Conservation (phyloP, 1,140 invertebrate genomes). For the Drosophila persimilis region DNA sequence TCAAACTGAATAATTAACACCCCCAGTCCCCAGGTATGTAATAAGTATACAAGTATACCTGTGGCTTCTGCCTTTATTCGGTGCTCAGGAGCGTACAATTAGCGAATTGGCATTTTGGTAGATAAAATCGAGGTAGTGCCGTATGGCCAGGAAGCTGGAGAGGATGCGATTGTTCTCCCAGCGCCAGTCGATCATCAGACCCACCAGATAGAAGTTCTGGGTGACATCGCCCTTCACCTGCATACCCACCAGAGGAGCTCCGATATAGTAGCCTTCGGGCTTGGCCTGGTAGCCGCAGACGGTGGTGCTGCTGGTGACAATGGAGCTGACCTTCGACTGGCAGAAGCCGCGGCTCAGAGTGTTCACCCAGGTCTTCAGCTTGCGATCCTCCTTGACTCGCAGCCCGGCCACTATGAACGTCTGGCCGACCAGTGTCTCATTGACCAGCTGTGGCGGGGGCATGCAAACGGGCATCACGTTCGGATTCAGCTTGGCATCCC, state of each 20-base stretch:
- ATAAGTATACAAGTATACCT: constrained; percentile 24
- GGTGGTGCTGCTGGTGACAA: constrained; percentile 45
- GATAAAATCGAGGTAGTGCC: constrained; percentile 55
- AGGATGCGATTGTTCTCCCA: constrained; percentile 9
- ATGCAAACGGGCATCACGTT: constrained; percentile 65
- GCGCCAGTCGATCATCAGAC: constrained; percentile 51
- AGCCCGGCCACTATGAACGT: constrained; percentile 53
- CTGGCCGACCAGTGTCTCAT: constrained; percentile 50
- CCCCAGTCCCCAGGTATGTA: constrained; percentile 1
- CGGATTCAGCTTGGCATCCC: constrained; percentile 44
- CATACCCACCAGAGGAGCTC: constrained; percentile 58
- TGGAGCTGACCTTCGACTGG: constrained; percentile 17
- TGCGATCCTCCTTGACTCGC: constrained; percentile 15
- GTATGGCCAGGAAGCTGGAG: constrained; percentile 55
- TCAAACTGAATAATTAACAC: constrained; percentile 69
- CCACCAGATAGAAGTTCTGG: constrained; percentile 59
- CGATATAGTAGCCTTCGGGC: constrained; percentile 27
- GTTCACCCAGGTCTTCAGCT: constrained; percentile 55
- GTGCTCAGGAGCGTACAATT: constrained; percentile 42
- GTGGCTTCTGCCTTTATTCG: constrained; percentile 32
- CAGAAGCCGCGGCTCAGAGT: constrained; percentile 50
- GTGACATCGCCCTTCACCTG: constrained; percentile 39
- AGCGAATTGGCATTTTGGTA: constrained; percentile 43
- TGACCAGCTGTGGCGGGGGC: constrained; percentile 40
- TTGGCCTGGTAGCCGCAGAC: constrained; percentile 49